Percentiles rank a stretch among this genome's conserved stretches.
phyloP scores from a whole-genome alignment of 1,140 invertebrate genomes.

The Bicyclus anynana region DNA sequence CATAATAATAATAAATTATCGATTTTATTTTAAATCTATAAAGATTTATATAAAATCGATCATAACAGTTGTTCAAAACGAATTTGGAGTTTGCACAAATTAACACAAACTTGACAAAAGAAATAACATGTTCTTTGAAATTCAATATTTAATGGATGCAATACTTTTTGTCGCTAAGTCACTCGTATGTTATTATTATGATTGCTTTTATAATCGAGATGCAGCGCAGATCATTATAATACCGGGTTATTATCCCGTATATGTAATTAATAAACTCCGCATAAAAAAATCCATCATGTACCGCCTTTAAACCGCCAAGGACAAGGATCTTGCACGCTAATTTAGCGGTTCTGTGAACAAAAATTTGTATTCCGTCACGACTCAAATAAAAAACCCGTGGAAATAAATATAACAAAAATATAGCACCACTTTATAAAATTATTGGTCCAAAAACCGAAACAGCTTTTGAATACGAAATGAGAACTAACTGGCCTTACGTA shows the following conservation, averaged over 20 bases:
- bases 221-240: slow-evolving; percentile 53
- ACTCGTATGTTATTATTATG: slow-evolving; percentile 48
- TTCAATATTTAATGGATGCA: slow-evolving; percentile 34
- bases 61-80: no score
- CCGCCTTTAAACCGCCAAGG: slow-evolving; percentile 46
- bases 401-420: slow-evolving; percentile 23
- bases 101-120: background rate
- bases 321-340: slow-evolving; percentile 31
- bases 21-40: no score
- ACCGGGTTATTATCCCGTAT: slow-evolving; percentile 42
- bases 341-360: slow-evolving; percentile 35
- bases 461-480: slow-evolving; percentile 33
- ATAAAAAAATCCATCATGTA: slow-evolving; percentile 31
- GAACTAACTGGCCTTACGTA: slow-evolving; percentile 34
- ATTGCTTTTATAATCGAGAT: slow-evolving; percentile 55
- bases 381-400: slow-evolving; percentile 26
- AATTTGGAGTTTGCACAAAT: no score
- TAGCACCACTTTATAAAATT: slow-evolving; percentile 33
- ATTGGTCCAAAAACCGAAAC: slow-evolving; percentile 23
- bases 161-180: slow-evolving; percentile 47
- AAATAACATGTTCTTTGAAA: slow-evolving; percentile 29
- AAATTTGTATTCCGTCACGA: slow-evolving; percentile 27
- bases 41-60: no score
- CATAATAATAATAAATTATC: no score
- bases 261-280: slow-evolving; percentile 52